These are phyloP conservation scores for Sebastes cheni DNA, from an alignment of 2,797 vertebrate species.

Conservation along the genomic window DNA sequence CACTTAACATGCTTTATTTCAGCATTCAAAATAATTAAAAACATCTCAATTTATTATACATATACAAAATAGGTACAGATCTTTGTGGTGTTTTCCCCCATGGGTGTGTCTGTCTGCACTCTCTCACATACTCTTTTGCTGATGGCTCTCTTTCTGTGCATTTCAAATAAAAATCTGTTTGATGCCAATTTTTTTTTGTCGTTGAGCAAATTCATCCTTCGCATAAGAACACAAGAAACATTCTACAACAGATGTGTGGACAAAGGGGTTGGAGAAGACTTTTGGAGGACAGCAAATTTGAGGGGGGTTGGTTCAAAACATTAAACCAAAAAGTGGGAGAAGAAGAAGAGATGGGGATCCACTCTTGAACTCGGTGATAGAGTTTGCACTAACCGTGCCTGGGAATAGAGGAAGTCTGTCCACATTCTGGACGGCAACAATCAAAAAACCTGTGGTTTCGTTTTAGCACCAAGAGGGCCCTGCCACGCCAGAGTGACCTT, in stretches of 20 bases:
- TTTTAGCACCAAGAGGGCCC: constrained; percentile 84
- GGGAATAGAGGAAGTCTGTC: constrained; percentile 44
- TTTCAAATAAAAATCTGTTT: constrained; percentile 32
- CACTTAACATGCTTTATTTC: constrained; percentile 99
- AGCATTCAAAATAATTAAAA: constrained; percentile 99
- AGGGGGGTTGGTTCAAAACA: constrained; percentile 14
- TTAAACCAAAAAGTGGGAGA: constrained; percentile 16
- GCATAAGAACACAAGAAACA: constrained; percentile 59
- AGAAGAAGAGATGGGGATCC: constrained; percentile 25
- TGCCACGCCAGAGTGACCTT: constrained; percentile 57
- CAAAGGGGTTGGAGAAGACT: neutral
- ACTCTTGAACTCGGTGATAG: constrained; percentile 29
- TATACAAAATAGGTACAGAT: constrained; percentile 97
- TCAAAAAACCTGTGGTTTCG: constrained; percentile 39
- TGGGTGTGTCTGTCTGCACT: constrained; percentile 80
- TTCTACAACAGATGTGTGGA: constrained; percentile 53
- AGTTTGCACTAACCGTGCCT: constrained; percentile 35
- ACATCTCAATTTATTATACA: constrained; percentile 99
- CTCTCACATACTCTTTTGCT: constrained; percentile 71
- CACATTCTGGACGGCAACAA: constrained; percentile 73
- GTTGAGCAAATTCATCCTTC: constrained; percentile 44
- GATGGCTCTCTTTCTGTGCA: constrained; percentile 60
- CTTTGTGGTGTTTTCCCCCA: constrained; percentile 84
- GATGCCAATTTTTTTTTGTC: constrained; percentile 51
- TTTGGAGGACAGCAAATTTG: constrained; percentile 17